phyloP scores from a whole-genome alignment of 2,113 vertebrate species.

The Sapajus apella region DNA sequence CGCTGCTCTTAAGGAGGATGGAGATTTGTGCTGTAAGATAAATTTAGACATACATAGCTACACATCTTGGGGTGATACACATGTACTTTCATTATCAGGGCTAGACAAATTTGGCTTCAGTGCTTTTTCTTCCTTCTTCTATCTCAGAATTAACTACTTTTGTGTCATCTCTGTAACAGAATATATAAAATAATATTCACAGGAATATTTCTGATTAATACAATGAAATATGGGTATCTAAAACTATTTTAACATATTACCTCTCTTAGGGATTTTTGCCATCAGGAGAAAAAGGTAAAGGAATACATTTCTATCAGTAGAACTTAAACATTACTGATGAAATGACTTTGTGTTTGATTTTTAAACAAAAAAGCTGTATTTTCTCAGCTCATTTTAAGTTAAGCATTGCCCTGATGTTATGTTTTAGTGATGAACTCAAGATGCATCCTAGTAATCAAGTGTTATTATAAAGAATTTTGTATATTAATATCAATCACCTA shows the following conservation, averaged over 20 bases:
- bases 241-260: constrained; percentile 11
- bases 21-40: background rate
- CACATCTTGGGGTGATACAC: background rate
- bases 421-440: background rate
- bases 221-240: background rate
- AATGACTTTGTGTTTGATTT: background rate
- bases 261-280: background rate
- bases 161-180: background rate
- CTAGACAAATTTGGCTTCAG: background rate
- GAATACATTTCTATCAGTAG: background rate
- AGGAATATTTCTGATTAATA: constrained; percentile 15
- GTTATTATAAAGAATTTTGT: background rate
- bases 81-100: background rate
- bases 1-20: background rate
- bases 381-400: constrained; percentile 29
- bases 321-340: constrained; percentile 13
- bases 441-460: background rate
- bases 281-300: background rate
- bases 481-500: background rate
- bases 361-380: background rate
- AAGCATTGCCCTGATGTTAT: background rate
- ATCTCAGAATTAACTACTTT: background rate
- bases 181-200: background rate
- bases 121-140: background rate
- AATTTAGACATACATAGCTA: too few species aligned